Evolutionary conservation across 2,797 vertebrate species (phyloP).

Genomic region (Enteromius argenteus): DNA sequence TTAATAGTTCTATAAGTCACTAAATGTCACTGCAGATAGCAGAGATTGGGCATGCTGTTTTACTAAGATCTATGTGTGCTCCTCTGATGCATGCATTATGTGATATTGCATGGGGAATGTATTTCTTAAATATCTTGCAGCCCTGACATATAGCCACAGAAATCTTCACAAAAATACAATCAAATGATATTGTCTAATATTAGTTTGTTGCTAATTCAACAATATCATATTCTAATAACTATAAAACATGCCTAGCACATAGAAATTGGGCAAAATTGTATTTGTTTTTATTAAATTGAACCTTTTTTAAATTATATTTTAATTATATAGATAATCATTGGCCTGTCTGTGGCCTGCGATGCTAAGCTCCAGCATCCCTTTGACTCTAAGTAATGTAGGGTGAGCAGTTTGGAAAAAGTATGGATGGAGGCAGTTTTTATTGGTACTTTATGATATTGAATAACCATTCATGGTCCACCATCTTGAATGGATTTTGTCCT

Average conservation of each 20-base stretch:
- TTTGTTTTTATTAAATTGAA: too few relatives aligned
- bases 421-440: neutral
- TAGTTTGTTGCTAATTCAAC: too few relatives aligned
- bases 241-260: too few relatives aligned
- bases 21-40: neutral
- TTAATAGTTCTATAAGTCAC: neutral
- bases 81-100: neutral
- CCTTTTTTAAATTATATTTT: too few relatives aligned
- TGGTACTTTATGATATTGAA: neutral
- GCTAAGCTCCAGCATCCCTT: neutral
- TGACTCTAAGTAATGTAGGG: neutral
- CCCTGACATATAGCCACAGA: too few relatives aligned
- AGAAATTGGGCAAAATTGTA: too few relatives aligned
- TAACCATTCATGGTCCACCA: neutral
- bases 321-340: too few relatives aligned
- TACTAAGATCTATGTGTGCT: neutral
- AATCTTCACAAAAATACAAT: too few relatives aligned
- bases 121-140: too few relatives aligned
- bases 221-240: too few relatives aligned
- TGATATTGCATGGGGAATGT: too few relatives aligned
- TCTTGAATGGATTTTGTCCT: neutral
- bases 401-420: neutral
- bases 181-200: too few relatives aligned
- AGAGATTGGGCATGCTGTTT: neutral
- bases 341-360: neutral